Conservation (phyloP, 1,140 invertebrate genomes). For the Bombus fervidus region DNA sequence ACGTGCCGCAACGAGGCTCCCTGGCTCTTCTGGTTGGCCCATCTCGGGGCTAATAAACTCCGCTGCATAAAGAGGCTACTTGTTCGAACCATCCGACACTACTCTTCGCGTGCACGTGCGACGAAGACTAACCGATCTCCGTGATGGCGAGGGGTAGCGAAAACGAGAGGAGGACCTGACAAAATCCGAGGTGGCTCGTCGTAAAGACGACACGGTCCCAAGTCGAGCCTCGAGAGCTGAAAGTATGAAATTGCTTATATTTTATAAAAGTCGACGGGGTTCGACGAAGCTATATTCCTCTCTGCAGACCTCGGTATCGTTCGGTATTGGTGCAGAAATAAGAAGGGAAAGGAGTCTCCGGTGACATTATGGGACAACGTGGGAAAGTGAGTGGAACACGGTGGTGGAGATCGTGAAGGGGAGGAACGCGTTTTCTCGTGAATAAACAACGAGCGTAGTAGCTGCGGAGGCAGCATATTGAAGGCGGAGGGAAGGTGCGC, state of each 20-base stretch:
- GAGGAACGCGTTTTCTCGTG: conserved; percentile 59
- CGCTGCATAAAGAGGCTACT: conserved; percentile 8
- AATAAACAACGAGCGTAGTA: conserved; percentile 67
- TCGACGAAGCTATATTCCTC: conserved; percentile 27
- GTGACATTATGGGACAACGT: neutral
- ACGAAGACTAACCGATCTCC: neutral
- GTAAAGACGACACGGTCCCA: conserved; percentile 63
- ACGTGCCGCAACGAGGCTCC: conserved; percentile 28
- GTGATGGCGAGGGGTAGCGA: conserved; percentile 11
- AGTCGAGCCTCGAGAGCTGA: conserved; percentile 37
- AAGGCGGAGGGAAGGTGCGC: conserved; percentile 8
- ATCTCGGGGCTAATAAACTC: conserved; percentile 47
- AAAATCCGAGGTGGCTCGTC: conserved; percentile 66
- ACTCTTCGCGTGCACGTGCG: conserved; percentile 2
- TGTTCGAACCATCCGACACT: conserved; percentile 8
- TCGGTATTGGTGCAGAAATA: conserved; percentile 56
- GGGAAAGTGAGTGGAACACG: neutral
- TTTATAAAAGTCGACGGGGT: conserved; percentile 67
- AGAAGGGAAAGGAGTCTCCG: neutral
- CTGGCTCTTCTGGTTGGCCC: neutral
- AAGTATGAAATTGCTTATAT: conserved; percentile 74
- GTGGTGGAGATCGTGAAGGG: conserved; percentile 16
- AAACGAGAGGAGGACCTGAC: conserved; percentile 36
- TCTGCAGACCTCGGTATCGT: conserved; percentile 42
- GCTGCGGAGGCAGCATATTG: conserved; percentile 31